Evolutionary conservation across 1,140 invertebrate genomes (phyloP).

Genomic region (Danaus melanippus): DNA sequence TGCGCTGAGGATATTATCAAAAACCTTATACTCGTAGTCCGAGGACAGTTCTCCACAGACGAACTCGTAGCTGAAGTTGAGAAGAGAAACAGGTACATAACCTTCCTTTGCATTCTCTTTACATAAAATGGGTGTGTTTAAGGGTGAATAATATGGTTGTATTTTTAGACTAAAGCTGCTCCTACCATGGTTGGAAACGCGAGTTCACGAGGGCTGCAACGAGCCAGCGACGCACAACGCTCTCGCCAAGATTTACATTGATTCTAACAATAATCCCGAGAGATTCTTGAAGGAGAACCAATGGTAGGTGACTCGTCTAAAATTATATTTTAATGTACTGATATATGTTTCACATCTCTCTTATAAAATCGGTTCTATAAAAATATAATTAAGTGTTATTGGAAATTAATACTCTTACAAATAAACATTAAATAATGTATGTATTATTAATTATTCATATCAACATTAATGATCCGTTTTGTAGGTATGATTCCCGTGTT

Average conservation of each 20-base stretch:
- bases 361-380: too few relatives aligned
- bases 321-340: neutral
- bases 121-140: neutral
- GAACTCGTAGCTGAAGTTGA: constrained; percentile 99
- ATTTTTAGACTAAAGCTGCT: constrained; percentile 85
- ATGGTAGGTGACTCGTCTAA: constrained; percentile 57
- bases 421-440: too few relatives aligned
- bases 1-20: constrained; percentile 99
- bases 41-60: constrained; percentile 98
- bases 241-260: constrained; percentile 99
- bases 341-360: too few relatives aligned
- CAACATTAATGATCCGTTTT: neutral
- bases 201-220: constrained; percentile 95
- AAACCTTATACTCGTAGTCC: constrained; percentile 96
- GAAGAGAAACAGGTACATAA: constrained; percentile 87
- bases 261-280: constrained; percentile 99
- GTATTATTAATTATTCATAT: constrained; percentile 2
- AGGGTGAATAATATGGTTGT: too few relatives aligned
- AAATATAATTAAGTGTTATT: too few relatives aligned
- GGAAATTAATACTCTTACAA: too few relatives aligned
- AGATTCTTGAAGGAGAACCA: constrained; percentile 92
- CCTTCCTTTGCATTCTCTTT: neutral
- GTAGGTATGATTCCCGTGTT: constrained; percentile 94
- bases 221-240: constrained; percentile 99
- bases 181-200: constrained; percentile 96